Base-by-base conservation (phyloP, 2,797 vertebrate species). In the Lagorchestes hirsutus region DNA sequence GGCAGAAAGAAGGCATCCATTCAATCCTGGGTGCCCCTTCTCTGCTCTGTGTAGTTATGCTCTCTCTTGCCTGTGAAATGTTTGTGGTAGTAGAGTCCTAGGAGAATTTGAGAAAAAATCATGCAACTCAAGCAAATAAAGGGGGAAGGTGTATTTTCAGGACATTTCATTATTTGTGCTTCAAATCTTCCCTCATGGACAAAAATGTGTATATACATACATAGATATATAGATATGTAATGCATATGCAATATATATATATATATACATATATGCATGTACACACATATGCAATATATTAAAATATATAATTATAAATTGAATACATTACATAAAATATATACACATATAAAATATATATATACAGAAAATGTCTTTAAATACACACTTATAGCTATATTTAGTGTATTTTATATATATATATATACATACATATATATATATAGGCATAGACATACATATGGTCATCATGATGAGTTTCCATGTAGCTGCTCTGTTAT, bases 61-160 rank as follows among this genome's bases (percentile, higher is more conserved):
- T 92, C 52, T 93, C 93, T 50, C 55, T 96, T 90, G 40, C 57
- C 90, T 97, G 97, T 96, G 93, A 97, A 96, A 54, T 93, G 1
- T 87, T 96, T 14, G 54, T 94, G 90, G 28, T 92, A 74, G 2
- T 67, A 55, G 94, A 92, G 1, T 90, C 56, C 87, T 87, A 90
- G 29, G 0, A 59, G 56, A 96, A 96, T 56, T 94, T 95, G 96
- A 93, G 95, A 97, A 55, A 90, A 92, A 91, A 46, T 92, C 94
- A 96, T 96, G 92, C 93, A 96, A 93, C 92, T 92, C 95, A 52
- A 91, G 87, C 28, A 94, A 97, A 97, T 96, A 97, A 95, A 97
- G 10, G 90, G 46, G 29, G 92, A 31, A 34, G 90, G 74, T 54
- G n/a, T 96, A 92, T 94, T 97, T 96, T 40, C 97, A 96, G 97